Percentiles rank a stretch among this genome's conserved stretches.
phyloP scores from a whole-genome alignment of 2,113 vertebrate species.

The Entosphenus tridentatus region DNA sequence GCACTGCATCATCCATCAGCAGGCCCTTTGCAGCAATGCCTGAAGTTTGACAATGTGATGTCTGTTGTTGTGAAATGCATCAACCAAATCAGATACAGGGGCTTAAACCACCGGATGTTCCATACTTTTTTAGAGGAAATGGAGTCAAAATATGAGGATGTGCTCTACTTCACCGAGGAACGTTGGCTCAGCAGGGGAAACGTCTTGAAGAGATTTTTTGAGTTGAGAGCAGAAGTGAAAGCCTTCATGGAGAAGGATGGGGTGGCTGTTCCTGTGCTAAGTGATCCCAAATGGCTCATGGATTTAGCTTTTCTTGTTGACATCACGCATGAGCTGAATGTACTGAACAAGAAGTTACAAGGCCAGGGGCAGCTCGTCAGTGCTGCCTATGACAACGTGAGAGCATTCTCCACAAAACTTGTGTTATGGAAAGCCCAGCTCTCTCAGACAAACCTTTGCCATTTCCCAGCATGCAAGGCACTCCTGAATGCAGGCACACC shows the following conservation, averaged over 20 bases:
- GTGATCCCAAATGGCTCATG: constrained; percentile 11
- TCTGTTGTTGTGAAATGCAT: background rate
- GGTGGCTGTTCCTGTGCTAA: constrained; percentile 8
- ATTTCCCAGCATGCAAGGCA: no score
- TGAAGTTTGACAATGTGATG: constrained; percentile 8
- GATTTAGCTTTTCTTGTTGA: constrained; percentile 12
- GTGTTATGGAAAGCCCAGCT: no score
- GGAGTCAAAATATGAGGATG: constrained; percentile 10
- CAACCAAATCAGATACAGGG: no score
- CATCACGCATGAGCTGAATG: constrained; percentile 12
- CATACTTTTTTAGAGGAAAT: no score
- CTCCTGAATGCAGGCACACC: no score
- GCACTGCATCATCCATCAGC: constrained; percentile 12
- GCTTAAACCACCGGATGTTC: no score
- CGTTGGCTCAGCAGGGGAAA: constrained; percentile 10
- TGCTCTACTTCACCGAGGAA: constrained; percentile 12
- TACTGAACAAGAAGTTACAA: constrained; percentile 12
- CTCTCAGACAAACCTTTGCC: no score
- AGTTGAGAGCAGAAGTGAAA: constrained; percentile 10
- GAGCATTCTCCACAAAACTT: no score
- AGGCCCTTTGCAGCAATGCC: constrained; percentile 13
- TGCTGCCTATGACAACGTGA: constrained; percentile 10
- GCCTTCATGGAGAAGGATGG: constrained; percentile 9
- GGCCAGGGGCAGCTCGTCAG: constrained; percentile 9
- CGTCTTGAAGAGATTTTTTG: constrained; percentile 11